Percentiles rank a stretch among this genome's conserved stretches.
Conservation (phyloP, 2,113 vertebrate species). For the Balaenoptera acutorostrata region DNA sequence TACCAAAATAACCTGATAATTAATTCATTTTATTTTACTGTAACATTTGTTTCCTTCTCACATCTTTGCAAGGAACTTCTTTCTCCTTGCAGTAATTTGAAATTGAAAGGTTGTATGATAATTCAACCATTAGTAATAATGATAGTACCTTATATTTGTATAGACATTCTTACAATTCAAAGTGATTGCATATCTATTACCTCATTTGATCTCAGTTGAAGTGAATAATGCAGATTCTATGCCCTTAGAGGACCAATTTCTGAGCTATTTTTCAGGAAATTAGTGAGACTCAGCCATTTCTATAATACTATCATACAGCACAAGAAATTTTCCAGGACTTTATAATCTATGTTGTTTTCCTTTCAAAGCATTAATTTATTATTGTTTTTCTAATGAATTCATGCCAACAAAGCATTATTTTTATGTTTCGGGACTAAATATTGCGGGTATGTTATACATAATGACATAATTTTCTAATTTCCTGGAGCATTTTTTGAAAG, state of each 20-base stretch:
- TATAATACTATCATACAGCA: not conserved
- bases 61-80: not conserved
- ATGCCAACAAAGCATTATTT: not conserved
- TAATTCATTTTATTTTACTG: not conserved
- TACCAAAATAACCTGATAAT: not conserved
- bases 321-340: not conserved
- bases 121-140: not conserved
- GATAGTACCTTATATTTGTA: not conserved
- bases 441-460: not conserved
- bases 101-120: not conserved
- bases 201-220: not conserved
- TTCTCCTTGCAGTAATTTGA: not conserved
- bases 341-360: not conserved
- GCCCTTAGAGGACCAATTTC: not conserved
- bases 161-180: not conserved
- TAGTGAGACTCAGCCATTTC: not conserved
- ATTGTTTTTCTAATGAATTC: conserved; percentile 28
- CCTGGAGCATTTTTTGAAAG: not conserved
- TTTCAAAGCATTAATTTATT: not conserved
- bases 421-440: not conserved
- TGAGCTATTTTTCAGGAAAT: not conserved
- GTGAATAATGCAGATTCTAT: not conserved
- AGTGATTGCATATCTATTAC: not conserved
- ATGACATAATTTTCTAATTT: conserved; percentile 41
- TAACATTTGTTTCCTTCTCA: not conserved